Evolutionary conservation across 2,888 invertebrate genomes (phyloP).

Genomic region (Mimumesa dahlbomi): DNA sequence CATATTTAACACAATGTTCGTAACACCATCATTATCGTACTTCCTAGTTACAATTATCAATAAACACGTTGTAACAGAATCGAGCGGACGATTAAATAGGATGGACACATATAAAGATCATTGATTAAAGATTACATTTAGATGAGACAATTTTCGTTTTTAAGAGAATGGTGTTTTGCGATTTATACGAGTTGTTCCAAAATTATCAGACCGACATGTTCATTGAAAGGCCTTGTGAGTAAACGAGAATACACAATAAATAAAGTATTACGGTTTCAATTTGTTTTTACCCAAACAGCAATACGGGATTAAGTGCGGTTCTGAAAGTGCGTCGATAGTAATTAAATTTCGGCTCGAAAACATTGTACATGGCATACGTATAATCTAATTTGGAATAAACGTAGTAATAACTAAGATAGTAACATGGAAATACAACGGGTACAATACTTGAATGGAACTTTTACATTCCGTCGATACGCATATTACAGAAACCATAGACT

Average conservation of each 20-base stretch:
- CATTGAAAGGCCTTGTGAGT: slow-evolving; percentile 52
- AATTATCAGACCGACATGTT: slow-evolving; percentile 72
- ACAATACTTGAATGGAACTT: slow-evolving; percentile 61
- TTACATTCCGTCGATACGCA: slow-evolving; percentile 54
- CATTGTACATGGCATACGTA: slow-evolving; percentile 45
- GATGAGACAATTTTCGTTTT: slow-evolving; percentile 52
- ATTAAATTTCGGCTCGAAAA: slow-evolving; percentile 39
- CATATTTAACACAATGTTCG: slow-evolving; percentile 79
- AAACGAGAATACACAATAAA: slow-evolving; percentile 59
- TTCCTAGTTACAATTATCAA: slow-evolving; percentile 76
- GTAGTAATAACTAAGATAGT: slow-evolving; percentile 55
- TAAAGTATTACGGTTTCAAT: slow-evolving; percentile 54
- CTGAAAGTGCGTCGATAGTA: slow-evolving; percentile 30
- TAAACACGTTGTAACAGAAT: slow-evolving; percentile 75
- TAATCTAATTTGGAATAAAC: slow-evolving; percentile 62
- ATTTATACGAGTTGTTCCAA: slow-evolving; percentile 65
- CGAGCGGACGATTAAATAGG: slow-evolving; percentile 75
- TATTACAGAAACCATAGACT: slow-evolving; percentile 48
- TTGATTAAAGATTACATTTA: slow-evolving; percentile 60
- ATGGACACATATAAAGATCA: slow-evolving; percentile 74
- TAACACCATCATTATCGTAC: slow-evolving; percentile 75
- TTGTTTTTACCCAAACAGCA: slow-evolving; percentile 65
- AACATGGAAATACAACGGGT: slow-evolving; percentile 54
- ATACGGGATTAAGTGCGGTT: slow-evolving; percentile 38
- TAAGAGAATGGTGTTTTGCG: slow-evolving; percentile 47